A percentile compares a stretch with the other conserved stretches of the same genome.
Evolutionary conservation across 2,113 vertebrate species (phyloP).

Genomic region (Psophia crepitans): DNA sequence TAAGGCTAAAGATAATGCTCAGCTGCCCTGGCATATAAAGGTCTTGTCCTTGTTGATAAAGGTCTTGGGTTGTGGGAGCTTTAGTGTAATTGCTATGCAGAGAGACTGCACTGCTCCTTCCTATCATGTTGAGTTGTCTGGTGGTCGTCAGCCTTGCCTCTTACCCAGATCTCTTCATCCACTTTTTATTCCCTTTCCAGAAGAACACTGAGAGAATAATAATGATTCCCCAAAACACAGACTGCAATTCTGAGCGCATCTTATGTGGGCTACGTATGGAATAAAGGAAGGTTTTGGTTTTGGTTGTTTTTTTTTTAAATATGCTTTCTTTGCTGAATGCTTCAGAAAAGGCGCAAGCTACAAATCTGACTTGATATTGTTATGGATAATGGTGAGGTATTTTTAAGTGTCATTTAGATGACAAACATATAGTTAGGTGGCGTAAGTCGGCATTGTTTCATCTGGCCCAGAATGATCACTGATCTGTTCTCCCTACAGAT

Average conservation of each 20-base stretch:
- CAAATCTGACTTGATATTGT: neutral
- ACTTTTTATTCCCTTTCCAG: neutral
- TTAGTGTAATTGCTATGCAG: neutral
- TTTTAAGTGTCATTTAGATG: neutral
- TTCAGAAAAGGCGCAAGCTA: neutral
- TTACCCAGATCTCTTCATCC: neutral
- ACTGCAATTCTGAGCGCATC: neutral
- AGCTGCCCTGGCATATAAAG: neutral
- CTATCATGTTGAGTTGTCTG: neutral
- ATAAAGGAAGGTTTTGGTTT: neutral
- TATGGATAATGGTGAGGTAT: neutral
- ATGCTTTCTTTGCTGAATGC: neutral
- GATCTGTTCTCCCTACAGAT: neutral
- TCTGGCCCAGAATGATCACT: neutral
- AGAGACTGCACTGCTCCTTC: neutral
- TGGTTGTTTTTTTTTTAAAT: too few relatives aligned
- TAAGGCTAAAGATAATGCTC: neutral
- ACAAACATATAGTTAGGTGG: neutral
- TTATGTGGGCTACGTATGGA: fast-evolving
- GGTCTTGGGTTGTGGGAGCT: neutral
- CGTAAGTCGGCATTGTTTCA: neutral
- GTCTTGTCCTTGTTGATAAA: neutral
- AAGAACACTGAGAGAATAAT: neutral
- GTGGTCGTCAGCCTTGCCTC: neutral
- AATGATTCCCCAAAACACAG: neutral